phyloP scores from a whole-genome alignment of 2,888 invertebrate species.

The Ophion obscuratus region DNA sequence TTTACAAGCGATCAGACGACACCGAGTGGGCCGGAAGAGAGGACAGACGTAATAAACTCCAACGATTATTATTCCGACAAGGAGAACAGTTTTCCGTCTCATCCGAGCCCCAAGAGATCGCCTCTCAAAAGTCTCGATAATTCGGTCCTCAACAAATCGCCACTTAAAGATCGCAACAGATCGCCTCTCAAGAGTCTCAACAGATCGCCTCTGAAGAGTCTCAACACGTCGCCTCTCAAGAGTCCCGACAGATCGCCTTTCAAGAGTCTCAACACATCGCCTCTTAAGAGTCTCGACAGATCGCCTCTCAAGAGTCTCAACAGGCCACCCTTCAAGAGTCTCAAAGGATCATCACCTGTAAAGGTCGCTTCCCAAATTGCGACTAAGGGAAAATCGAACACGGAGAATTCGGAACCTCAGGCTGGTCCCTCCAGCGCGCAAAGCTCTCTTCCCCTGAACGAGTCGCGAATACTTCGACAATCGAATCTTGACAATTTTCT shows the following conservation, averaged over 20 bases:
- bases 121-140: slow-evolving; percentile 32
- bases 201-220: slow-evolving; percentile 34
- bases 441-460: not conserved
- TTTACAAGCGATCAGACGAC: not conserved
- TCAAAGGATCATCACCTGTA: not conserved
- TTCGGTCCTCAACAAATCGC: slow-evolving; percentile 17
- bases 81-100: slow-evolving; percentile 62
- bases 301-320: slow-evolving; percentile 18
- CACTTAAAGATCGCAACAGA: slow-evolving; percentile 33
- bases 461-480: slow-evolving; percentile 71
- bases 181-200: slow-evolving; percentile 51
- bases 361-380: not conserved
- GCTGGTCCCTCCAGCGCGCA: slow-evolving; percentile 72
- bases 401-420: slow-evolving; percentile 53
- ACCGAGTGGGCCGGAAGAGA: not conserved
- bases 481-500: slow-evolving; percentile 78
- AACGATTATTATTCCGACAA: slow-evolving; percentile 59
- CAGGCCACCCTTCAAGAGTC: slow-evolving; percentile 36
- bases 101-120: slow-evolving; percentile 62
- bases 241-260: not conserved
- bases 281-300: not conserved
- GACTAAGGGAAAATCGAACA: not conserved
- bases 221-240: slow-evolving; percentile 59
- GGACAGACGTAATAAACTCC: not conserved
- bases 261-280: not conserved